Conservation (phyloP, 2,888 invertebrate species). For the Drosophila austrosaltans region DNA sequence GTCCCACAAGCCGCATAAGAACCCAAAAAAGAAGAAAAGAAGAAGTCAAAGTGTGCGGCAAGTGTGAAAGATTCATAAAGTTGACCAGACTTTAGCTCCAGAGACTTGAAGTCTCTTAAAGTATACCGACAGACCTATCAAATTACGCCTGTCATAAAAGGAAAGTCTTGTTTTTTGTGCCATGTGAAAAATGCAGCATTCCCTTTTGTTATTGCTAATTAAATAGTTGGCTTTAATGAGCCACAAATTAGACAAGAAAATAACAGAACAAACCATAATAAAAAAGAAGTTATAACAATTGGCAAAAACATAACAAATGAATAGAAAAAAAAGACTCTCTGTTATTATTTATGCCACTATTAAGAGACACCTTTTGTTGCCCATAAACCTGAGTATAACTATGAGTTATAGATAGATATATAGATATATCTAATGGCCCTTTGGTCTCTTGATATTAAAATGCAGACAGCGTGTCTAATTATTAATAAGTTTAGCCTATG, state of each 20-base stretch:
- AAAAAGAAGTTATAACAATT: slow-evolving; percentile 68
- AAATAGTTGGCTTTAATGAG: slow-evolving; percentile 70
- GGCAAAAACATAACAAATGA: slow-evolving; percentile 29
- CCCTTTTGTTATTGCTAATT: slow-evolving; percentile 61
- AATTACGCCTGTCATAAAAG: slow-evolving; percentile 62
- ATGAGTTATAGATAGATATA: background rate
- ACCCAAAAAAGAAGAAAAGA: slow-evolving; percentile 9
- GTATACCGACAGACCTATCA: slow-evolving; percentile 74
- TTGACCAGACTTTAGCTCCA: slow-evolving; percentile 40
- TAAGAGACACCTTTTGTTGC: slow-evolving; percentile 64
- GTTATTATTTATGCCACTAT: slow-evolving; percentile 67
- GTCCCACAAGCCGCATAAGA: slow-evolving; percentile 50
- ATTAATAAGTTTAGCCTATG: slow-evolving; percentile 67
- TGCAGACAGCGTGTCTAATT: slow-evolving; percentile 79
- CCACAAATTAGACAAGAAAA: slow-evolving; percentile 66
- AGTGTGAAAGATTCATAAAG: slow-evolving; percentile 72
- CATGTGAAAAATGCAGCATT: slow-evolving; percentile 48
- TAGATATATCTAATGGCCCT: background rate
- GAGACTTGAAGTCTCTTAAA: slow-evolving; percentile 23
- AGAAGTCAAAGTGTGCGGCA: slow-evolving; percentile 72
- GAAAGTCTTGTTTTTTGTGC: slow-evolving; percentile 53
- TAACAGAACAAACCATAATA: slow-evolving; percentile 36
- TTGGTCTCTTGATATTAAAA: slow-evolving; percentile 48
- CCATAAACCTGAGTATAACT: slow-evolving; percentile 31
- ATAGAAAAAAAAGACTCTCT: slow-evolving; percentile 14